Conservation (phyloP, 2,888 invertebrate species). For the Synanthedon myopaeformis region DNA sequence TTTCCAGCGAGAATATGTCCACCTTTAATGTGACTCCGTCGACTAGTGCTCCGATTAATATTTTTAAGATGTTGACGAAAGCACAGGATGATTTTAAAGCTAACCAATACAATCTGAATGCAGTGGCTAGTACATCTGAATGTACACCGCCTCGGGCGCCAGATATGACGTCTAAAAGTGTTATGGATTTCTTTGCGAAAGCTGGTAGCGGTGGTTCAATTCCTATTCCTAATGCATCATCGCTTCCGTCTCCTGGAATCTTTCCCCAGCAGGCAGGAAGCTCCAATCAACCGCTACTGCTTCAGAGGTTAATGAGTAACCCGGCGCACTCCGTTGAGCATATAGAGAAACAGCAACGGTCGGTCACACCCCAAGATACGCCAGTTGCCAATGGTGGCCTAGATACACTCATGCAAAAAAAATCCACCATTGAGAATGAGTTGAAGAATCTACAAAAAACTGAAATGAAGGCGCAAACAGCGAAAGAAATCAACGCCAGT, state of each 20-base stretch:
- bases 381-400: constrained; percentile 46
- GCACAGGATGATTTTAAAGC: constrained; percentile 88
- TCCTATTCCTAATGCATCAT: constrained; percentile 65
- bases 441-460: constrained; percentile 17
- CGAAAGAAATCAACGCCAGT: constrained; percentile 35
- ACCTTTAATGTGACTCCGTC: constrained; percentile 42
- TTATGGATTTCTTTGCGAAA: constrained; percentile 89
- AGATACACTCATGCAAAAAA: constrained; percentile 40
- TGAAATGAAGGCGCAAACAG: constrained; percentile 43
- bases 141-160: constrained; percentile 66
- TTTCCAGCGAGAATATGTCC: constrained; percentile 46
- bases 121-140: constrained; percentile 40
- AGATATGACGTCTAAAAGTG: constrained; percentile 83
- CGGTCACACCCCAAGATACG: constrained; percentile 76
- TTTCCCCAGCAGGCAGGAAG: constrained; percentile 61
- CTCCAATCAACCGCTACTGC: constrained; percentile 71
- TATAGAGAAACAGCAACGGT: constrained; percentile 87
- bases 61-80: constrained; percentile 88
- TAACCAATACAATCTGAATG: constrained; percentile 54
- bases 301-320: constrained; percentile 85
- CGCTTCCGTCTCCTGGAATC: constrained; percentile 58
- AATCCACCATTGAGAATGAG: constrained; percentile 51
- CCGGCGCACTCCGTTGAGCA: constrained; percentile 88
- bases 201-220: constrained; percentile 71
- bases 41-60: constrained; percentile 70